Evolutionary conservation across 2,113 vertebrate genomes (phyloP).

Genomic region (Hyperoodon ampullatus): DNA sequence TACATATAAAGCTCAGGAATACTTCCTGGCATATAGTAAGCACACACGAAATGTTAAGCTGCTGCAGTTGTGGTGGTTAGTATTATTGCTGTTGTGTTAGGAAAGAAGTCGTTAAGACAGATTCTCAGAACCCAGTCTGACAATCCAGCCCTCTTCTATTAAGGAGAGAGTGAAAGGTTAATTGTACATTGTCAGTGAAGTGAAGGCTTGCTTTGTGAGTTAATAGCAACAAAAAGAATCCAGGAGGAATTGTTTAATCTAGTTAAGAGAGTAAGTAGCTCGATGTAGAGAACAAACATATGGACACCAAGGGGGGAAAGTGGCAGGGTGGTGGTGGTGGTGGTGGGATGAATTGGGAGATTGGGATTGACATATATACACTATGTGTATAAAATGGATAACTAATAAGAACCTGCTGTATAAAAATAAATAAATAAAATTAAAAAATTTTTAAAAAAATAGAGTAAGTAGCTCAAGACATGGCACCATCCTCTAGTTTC

Average conservation of each 20-base stretch:
- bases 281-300: neutral
- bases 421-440: too few species aligned
- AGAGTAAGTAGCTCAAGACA: neutral
- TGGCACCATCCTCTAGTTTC: neutral
- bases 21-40: neutral
- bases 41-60: neutral
- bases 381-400: too few species aligned
- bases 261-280: neutral
- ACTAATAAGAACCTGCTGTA: too few species aligned
- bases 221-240: neutral
- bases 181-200: neutral
- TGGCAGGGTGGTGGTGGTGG: too few species aligned
- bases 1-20: neutral
- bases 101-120: neutral
- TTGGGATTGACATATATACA: too few species aligned
- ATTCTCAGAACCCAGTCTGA: neutral
- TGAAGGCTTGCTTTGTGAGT: neutral
- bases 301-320: too few species aligned
- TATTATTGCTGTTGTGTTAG: neutral
- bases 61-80: neutral
- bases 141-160: neutral
- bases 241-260: neutral
- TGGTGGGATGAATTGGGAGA: too few species aligned
- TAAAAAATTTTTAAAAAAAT: too few species aligned
- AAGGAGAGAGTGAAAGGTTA: neutral